Evolutionary conservation across 2,797 vertebrate species (phyloP), one percentile per base, ranked within the genome.

Genomic region (Cirrhinus molitorella): DNA sequence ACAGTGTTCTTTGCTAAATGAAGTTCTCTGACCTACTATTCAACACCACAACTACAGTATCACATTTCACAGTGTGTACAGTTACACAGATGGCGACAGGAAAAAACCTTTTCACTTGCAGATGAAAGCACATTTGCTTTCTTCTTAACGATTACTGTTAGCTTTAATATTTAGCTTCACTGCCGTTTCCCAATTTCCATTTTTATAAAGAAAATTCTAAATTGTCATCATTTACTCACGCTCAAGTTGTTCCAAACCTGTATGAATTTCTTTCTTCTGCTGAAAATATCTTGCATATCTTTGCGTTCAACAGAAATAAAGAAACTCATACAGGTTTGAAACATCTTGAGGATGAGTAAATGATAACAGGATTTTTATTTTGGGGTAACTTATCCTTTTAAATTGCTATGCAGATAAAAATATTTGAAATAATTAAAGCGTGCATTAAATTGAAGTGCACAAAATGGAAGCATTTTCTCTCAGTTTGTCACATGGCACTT

Each of bases 61-160:
- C 76, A 67, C 21, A 51, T 78, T 78, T 78, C 59, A 65, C 25
- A 79, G 5, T 65, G 75, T 49, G 21, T 65, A 78, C 17, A 49
- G 59, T 34, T 65, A 57, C 51, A 23, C 31, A 17, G 51, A 57
- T 2, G 34, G 31, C 4, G 12, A 57, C 49, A 57, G 7, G 17
- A 5, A 37, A 74, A 55, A 55, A 5, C 1, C 2, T 40, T 40
- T 23, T 57, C 0, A 5, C n/a, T 40, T 76, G 37, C 5, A 45
- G 37, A 8, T 25, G n/a, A 28, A 43, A 25, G 43, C 2, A 45
- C 12, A 13, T 21, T 1, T 5, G 19, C n/a, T 55, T 55, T 23
- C 11, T 53, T 55, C 71, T 34, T n/a, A 53, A 53, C 34, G 4
- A 73, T 34, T n/a, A 5, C 45, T 17, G 3, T 49, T 19, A 47